These are phyloP conservation scores for Festucalex cinctus DNA, from an alignment of 2,113 vertebrate species.

Conservation along the genomic window DNA sequence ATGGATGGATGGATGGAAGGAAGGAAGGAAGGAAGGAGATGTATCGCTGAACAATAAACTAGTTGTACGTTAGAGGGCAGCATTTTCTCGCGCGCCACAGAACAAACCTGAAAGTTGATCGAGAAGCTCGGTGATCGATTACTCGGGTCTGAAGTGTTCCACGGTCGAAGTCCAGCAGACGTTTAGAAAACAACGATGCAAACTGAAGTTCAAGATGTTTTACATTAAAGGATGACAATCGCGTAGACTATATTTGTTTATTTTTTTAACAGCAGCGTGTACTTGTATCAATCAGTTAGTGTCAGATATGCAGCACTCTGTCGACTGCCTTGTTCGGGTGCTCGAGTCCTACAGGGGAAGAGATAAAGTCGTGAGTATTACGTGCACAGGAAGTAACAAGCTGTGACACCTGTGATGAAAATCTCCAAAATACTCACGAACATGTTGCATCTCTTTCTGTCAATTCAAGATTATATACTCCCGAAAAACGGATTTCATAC, in stretches of 20 bases:
- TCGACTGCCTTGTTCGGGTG: slow-evolving; percentile 66
- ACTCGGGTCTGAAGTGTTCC: slow-evolving; percentile 7
- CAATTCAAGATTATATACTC: background rate
- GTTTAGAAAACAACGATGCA: background rate
- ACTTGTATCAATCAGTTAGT: background rate
- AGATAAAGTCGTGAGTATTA: slow-evolving; percentile 83
- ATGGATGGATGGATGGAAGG: too few species aligned
- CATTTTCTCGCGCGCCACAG: background rate
- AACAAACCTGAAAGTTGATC: background rate
- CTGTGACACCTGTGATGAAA: too few species aligned
- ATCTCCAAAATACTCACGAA: too few species aligned
- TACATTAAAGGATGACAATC: background rate
- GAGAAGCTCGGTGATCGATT: background rate
- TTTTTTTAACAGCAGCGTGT: background rate
- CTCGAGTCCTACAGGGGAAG: slow-evolving; percentile 87
- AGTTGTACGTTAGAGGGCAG: background rate
- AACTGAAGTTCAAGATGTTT: background rate
- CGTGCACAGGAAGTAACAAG: background rate
- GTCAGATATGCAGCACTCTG: slow-evolving; percentile 68
- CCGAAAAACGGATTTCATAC: background rate
- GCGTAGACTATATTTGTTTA: background rate
- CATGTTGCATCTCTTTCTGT: background rate
- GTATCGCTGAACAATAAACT: background rate
- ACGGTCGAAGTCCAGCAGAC: slow-evolving; percentile 27
- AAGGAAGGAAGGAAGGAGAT: too few species aligned